These are phyloP conservation scores for Mylabris phalerata DNA, from an alignment of 1,140 invertebrate species.

Conservation along the genomic window DNA sequence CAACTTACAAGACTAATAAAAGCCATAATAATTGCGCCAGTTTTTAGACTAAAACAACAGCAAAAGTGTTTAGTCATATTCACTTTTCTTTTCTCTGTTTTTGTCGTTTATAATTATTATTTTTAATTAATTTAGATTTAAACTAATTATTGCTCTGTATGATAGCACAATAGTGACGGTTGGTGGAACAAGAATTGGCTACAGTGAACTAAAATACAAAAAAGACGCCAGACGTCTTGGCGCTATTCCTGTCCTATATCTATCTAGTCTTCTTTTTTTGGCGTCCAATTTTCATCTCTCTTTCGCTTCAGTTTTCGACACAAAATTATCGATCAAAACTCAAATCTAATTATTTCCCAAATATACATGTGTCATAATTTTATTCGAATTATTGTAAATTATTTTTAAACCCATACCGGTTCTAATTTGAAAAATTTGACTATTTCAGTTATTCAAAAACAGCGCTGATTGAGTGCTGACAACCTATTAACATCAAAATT, in stretches of 20 bases:
- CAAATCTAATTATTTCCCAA: too few relatives aligned
- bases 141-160: too few relatives aligned
- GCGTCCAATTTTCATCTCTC: neutral
- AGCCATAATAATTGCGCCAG: conserved; percentile 21
- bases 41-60: conserved; percentile 21
- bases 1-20: conserved; percentile 19
- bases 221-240: conserved; percentile 11
- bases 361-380: too few relatives aligned
- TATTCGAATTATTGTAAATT: too few relatives aligned
- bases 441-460: too few relatives aligned
- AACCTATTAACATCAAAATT: too few relatives aligned
- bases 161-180: neutral
- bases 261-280: neutral
- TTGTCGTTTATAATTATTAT: neutral
- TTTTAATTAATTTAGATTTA: too few relatives aligned
- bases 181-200: neutral
- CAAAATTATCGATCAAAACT: too few relatives aligned
- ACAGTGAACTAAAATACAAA: neutral
- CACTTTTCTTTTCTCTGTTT: neutral
- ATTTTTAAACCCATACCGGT: too few relatives aligned
- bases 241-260: conserved; percentile 1
- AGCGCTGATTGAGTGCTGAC: too few relatives aligned
- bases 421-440: too few relatives aligned
- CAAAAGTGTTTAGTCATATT: conserved; percentile 19
- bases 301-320: too few relatives aligned